Conservation (phyloP, 2,797 vertebrate species). For the Siniperca obscura region DNA sequence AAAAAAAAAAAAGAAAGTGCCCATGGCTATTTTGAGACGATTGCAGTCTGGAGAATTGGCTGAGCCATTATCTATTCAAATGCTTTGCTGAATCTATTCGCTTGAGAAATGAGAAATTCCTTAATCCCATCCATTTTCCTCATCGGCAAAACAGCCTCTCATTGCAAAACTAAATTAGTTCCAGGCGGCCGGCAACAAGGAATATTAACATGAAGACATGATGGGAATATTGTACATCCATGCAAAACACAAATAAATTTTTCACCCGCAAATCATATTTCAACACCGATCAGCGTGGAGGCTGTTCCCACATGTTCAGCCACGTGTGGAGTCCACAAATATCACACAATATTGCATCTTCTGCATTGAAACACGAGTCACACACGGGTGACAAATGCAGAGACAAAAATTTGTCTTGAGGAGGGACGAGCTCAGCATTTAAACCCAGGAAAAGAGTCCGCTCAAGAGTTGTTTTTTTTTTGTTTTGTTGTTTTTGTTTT, state of each 20-base stretch:
- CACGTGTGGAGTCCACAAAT: conserved; percentile 45
- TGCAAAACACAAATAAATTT: conserved; percentile 75
- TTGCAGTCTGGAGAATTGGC: conserved; percentile 66
- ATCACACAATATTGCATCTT: conserved; percentile 49
- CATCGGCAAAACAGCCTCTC: conserved; percentile 65
- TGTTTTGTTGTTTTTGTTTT: no score
- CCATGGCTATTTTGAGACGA: conserved; percentile 65
- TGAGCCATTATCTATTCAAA: conserved; percentile 73
- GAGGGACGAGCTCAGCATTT: conserved; percentile 39
- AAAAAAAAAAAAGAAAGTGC: conserved; percentile 53
- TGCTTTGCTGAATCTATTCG: conserved; percentile 66
- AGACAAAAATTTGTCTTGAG: conserved; percentile 33
- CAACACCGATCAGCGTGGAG: conserved; percentile 47
- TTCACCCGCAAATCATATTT: conserved; percentile 60
- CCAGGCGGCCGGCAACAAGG: conserved; percentile 60
- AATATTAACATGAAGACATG: conserved; percentile 72
- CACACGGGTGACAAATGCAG: conserved; percentile 32
- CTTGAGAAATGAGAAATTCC: conserved; percentile 75
- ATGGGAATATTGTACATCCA: conserved; percentile 70
- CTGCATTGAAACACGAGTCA: conserved; percentile 40
- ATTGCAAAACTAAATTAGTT: conserved; percentile 70
- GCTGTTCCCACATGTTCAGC: conserved; percentile 26
- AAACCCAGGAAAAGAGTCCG: conserved; percentile 26
- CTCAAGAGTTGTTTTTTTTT: no score
- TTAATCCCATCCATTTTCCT: conserved; percentile 76